Base-by-base conservation (phyloP, 1,140 invertebrate genomes). In the Drosophila orena region DNA sequence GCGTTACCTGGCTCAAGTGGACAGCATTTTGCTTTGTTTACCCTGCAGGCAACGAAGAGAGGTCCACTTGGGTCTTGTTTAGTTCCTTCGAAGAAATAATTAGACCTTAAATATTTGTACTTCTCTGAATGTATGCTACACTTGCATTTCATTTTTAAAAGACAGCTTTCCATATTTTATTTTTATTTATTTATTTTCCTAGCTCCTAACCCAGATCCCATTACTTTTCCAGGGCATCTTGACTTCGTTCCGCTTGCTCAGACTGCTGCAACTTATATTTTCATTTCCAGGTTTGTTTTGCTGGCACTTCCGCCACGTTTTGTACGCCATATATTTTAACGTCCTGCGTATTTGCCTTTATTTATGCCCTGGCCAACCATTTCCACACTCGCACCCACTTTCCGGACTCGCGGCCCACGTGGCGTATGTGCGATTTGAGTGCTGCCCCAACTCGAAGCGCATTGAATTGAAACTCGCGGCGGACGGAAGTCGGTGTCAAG, bases 271-370 rank as follows among this genome's bases (percentile, higher is more conserved):
- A 66, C 46, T 66, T 66, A 37, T 56, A 76, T 68, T 76, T 50
- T 77, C 54, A 47, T 60, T 75, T 75, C 52, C 77, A 69, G 55
- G 76, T 78, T 64, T 60, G 77, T 80, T 79, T 88, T 83, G 83
- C 85, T 81, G 64, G 50, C 78, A 81, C 66, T 83, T 89, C 83
- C 81, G 78, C 70, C 77, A 83, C 75, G 64, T 84, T 83, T 62
- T 83, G 62, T 81, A 81, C 49, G 53, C 64, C 66, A 70, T 70
- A 70, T 70, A 70, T 70, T 70, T 70, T 57, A 70, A 70, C 64
- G 66, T 70, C 56, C 64, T 69, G 74, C 57, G 56, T 73, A 74
- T 75, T 75, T 77, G 62, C 53, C 72, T 42, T 75, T 73, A 73
- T 80, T 71, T 81, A 76, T 79, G 60, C 20, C 66, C 56, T 40